Evolutionary conservation across 1,140 invertebrate genomes (phyloP).

Genomic region (Solenopsis fugax): DNA sequence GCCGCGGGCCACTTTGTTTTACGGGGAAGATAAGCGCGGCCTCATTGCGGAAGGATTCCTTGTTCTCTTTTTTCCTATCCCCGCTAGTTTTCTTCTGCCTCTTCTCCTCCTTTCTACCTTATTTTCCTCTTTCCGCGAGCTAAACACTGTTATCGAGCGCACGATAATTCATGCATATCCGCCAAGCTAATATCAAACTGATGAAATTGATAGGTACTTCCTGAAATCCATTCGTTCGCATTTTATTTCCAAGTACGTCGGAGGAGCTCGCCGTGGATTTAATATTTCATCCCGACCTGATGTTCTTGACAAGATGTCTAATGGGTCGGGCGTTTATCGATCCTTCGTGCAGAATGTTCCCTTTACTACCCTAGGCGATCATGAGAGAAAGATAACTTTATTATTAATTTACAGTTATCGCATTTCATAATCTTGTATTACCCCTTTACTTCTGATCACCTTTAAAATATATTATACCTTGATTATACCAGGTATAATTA

Average conservation of each 20-base stretch:
- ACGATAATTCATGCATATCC: constrained; percentile 45
- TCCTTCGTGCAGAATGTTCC: not conserved
- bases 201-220: constrained; percentile 24
- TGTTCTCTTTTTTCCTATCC: constrained; percentile 12
- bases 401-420: constrained; percentile 38
- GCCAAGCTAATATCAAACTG: constrained; percentile 31
- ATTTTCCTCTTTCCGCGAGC: not conserved
- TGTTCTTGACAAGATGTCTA: not conserved
- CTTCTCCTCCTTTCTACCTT: constrained; percentile 16
- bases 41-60: constrained; percentile 38
- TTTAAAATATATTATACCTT: constrained; percentile 15
- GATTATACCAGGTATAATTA: not conserved
- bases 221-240: not conserved
- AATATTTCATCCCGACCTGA: constrained; percentile 17
- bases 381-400: not conserved
- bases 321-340: constrained; percentile 15
- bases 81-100: constrained; percentile 23
- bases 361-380: not conserved
- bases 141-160: constrained; percentile 44
- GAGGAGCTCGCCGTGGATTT: constrained; percentile 10
- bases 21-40: constrained; percentile 41
- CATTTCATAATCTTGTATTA: not conserved
- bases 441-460: not conserved
- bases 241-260: constrained; percentile 5
- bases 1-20: constrained; percentile 60